Evolutionary conservation across 2,113 vertebrate species (phyloP).

Genomic region (Chrysochloris asiatica): DNA sequence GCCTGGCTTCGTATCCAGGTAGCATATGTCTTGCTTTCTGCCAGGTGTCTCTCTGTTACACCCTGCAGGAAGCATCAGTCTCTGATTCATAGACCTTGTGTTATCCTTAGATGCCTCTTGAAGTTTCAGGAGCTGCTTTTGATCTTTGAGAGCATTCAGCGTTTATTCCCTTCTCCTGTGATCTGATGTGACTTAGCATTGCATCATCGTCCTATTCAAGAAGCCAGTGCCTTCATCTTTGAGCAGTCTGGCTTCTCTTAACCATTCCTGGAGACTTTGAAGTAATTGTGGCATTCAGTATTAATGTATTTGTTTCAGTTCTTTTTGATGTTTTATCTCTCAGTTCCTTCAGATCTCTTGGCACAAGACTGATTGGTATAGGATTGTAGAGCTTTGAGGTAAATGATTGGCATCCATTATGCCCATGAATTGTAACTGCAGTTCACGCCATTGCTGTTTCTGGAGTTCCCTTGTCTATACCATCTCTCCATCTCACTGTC

Average conservation of each 20-base stretch:
- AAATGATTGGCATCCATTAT: background rate
- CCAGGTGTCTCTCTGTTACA: background rate
- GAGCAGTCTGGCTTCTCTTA: background rate
- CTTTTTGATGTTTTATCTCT: background rate
- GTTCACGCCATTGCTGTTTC: background rate
- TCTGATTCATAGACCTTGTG: background rate
- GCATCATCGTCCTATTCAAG: background rate
- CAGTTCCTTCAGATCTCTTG: background rate
- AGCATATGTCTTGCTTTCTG: background rate
- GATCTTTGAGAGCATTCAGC: background rate
- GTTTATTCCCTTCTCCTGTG: background rate
- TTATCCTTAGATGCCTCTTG: background rate
- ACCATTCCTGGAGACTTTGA: slow-evolving; percentile 46
- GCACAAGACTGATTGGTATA: background rate
- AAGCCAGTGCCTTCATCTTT: background rate
- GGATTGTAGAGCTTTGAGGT: slow-evolving; percentile 39
- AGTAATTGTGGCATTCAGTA: background rate
- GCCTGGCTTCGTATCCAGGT: background rate
- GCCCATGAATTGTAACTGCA: background rate
- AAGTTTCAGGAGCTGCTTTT: background rate
- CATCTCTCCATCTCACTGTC: background rate
- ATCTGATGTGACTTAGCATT: background rate
- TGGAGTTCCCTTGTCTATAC: background rate
- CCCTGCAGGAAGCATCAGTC: background rate
- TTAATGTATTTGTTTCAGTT: background rate